Conservation (phyloP, 1,140 invertebrate species). For the Temnothorax longispinosus region DNA sequence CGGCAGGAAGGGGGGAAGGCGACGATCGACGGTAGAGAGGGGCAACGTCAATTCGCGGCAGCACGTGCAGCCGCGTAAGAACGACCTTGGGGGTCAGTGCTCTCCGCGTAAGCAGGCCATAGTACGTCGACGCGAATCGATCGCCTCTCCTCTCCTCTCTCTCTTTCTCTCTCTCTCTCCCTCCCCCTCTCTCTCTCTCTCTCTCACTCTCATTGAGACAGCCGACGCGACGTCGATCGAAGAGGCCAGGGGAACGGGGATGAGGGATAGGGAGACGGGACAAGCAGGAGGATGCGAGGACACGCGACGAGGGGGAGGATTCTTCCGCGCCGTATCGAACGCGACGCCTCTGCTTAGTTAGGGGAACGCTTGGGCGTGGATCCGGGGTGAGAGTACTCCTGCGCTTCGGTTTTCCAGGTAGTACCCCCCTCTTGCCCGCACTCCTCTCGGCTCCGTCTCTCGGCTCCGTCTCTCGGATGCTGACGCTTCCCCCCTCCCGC, state of each 20-base stretch:
- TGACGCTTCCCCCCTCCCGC: too few species aligned
- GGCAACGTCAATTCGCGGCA: conserved; percentile 77
- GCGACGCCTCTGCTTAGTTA: background rate
- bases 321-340: conserved; percentile 7
- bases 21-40: conserved; percentile 37
- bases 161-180: conserved; percentile 46
- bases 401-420: conserved; percentile 11
- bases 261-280: background rate
- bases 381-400: conserved; percentile 25
- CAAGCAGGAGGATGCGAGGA: background rate
- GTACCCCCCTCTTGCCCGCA: background rate
- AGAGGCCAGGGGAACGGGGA: background rate
- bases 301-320: background rate
- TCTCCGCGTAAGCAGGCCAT: conserved; percentile 75
- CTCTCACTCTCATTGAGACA: conserved; percentile 65
- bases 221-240: conserved; percentile 56
- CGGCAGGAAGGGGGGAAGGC: conserved; percentile 33
- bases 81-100: conserved; percentile 81
- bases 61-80: conserved; percentile 83
- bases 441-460: background rate
- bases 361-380: conserved; percentile 47
- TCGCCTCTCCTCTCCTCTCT: too few species aligned
- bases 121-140: conserved; percentile 76
- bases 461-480: background rate
- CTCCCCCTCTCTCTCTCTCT: conserved; percentile 51